Base-by-base conservation (phyloP, 2,113 vertebrate genomes). In the Lycaon pictus region DNA sequence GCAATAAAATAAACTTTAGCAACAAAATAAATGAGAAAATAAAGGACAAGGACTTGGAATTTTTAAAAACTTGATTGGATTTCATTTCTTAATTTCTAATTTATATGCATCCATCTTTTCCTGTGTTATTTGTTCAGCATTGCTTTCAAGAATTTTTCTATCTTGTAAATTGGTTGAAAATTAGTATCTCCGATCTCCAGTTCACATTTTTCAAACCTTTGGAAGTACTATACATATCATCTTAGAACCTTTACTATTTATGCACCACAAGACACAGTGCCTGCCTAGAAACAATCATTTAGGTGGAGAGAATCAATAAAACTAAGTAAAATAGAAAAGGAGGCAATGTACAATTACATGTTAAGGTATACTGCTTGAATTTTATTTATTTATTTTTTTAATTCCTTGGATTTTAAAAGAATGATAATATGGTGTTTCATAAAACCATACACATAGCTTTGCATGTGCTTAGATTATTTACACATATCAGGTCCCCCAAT, bases 11-110 rank as follows among this genome's bases (percentile, higher is more conserved):
- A 90, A 94, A 79, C 20, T 48, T 79, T 51, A 72, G 27, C 37
- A 74, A 83, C 93, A 51, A 90, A 94, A 80, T 1, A 84, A 93
- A 82, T 37, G 80, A 71, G 20, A 86, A 92, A 83, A 93, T 93
- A 74, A 35, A 92, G 17, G 5, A 5, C 77, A 56, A 88, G 63
- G 22, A 92, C 65, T 53, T 87, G 11, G 3, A 62, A 53, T 37
- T 74, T 96, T 69, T 83, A 87, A 92, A n/a, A 92, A n/a, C 0
- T 62, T 74, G 11, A 83, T 12, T 65, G 7, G 35, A 67, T 37
- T 77, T 55, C 13, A 76, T 87, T 94, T 97, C 32, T 95, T 83
- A 95, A 85, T 97, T 95, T 95, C 77, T 96, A 62, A 95, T 82
- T 96, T 92, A 43, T 48, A 62, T 87, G 48, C 19, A 37, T 17